Evolutionary conservation across 2,888 invertebrate species (phyloP), one percentile per base, ranked within the genome.

Genomic region (Oxytorus armatus): DNA sequence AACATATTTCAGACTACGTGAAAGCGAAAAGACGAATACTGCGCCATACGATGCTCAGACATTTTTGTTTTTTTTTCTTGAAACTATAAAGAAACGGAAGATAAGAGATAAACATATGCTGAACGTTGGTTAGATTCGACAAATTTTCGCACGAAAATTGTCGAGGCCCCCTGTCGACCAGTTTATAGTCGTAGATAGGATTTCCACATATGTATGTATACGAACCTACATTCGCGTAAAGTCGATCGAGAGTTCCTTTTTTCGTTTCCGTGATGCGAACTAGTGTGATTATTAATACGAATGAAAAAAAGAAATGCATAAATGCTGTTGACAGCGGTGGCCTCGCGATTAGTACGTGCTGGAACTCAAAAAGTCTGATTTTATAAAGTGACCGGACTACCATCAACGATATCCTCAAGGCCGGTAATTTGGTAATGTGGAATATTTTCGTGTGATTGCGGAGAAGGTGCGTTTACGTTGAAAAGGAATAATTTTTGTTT

Each of bases 331-430:
- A 61, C 29, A 59, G 33, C 47, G n/a, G 29, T 53, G 70, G 76
- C 75, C 53, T 76, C 59, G 72, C 68, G 55, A 25, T 2, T 59
- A n/a, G 21, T 36, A 66, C 49, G 70, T 70, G 65, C 59, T 70
- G 65, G 57, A 70, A 72, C 18, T 44, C 14, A 51, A 57, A 79
- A 76, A 79, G 75, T 76, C 76, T 79, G 79, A 79, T 79, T 79
- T 79, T 79, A 79, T 76, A 76, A 76, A 66, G 33, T 68, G 61
- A 76, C 59, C 79, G 79, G 72, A 61, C 61, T 72, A 76, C 53
- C 42, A 59, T 61, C 72, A 44, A 66, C 55, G 47, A 66, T 21
- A 66, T 18, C 16, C 29, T 65, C 16, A 49, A n/a, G 70, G 72
- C 70, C 79, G 79, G 70, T 72, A 16, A 44, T 63, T 70, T 23